Evolutionary conservation across 2,888 invertebrate genomes (phyloP), one percentile per base, ranked within the genome.

Genomic region (Pterostichus madidus): DNA sequence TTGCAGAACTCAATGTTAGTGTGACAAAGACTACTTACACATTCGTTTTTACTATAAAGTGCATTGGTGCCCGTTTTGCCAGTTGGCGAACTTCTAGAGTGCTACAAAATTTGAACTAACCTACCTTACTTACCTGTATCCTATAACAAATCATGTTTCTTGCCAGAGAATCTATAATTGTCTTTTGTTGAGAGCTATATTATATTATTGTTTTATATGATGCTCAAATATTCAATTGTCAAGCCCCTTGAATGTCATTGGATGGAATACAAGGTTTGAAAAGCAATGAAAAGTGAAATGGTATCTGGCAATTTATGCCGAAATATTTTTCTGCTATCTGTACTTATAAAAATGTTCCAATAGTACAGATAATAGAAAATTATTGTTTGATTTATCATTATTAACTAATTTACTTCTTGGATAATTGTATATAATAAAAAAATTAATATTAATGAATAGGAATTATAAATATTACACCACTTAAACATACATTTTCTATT

Each of bases 1-100:
- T 78, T 78, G 78, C 78, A 78, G 78, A 78, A 78, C 78, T 78
- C 39, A 59, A 61, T 61, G 59, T 39, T 59, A 59, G 68, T 71
- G 75, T 32, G 53, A 75, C 15, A 73, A 44, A 73, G 53, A 75
- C 73, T 17, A 24, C 11, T 6, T 11, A 39, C n/a, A 49, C 75
- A n/a, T 75, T 75, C 53, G 31, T 75, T 75, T 75, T 75, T 75
- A 75, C 75, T 44, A 39, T 39, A 39, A 52, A 75, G 52, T 75
- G 75, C 75, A 75, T 52, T 15, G 75, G 53, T 52, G 75, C 75
- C 39, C 75, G 44, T 32, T 52, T 44, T 59, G 59, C 17, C 31
- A 24, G 59, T 59, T 59, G 59, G 31, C 39, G 17, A 32, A 64
- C 64, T 73, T 44, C 44, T 75, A 52, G 75, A 75, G 52, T 52